Percentiles rank a stretch among this genome's conserved stretches.
Conservation (phyloP, 1,140 invertebrate species). For the Octopus sinensis region DNA sequence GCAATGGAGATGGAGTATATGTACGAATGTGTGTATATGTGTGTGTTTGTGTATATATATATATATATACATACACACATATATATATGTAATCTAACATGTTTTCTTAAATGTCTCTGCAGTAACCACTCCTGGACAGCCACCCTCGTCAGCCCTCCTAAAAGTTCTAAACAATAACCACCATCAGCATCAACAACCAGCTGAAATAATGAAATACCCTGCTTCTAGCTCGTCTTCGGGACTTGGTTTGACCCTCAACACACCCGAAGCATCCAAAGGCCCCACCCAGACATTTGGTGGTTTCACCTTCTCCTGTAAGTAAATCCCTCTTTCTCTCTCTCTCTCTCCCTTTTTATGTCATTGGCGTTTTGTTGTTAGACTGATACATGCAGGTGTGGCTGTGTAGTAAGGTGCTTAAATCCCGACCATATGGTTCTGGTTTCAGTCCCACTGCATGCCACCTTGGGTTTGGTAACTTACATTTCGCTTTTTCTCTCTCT, state of each 20-base stretch:
- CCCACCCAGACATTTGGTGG: constrained; percentile 61
- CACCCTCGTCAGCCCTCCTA: constrained; percentile 22
- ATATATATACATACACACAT: no score
- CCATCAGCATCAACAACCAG: not conserved
- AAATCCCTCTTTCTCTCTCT: not conserved
- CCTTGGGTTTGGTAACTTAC: no score
- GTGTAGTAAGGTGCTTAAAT: no score
- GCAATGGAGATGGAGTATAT: not conserved
- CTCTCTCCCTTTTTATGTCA: no score
- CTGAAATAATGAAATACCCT: not conserved
- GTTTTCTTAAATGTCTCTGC: no score
- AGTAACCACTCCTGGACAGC: constrained; percentile 12
- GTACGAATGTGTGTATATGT: not conserved
- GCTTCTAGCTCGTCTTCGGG: not conserved
- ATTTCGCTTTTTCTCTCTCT: no score
- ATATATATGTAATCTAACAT: no score
- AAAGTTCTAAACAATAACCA: constrained; percentile 18
- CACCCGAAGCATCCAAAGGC: constrained; percentile 13
- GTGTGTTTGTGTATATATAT: not conserved
- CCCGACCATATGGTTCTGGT: no score
- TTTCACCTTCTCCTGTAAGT: constrained; percentile 66
- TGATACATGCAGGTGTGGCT: no score
- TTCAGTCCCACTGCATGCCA: no score
- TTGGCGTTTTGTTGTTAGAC: no score
- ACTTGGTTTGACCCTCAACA: not conserved